Evolutionary conservation across 2,113 vertebrate genomes (phyloP), one percentile per base, ranked within the genome.

Genomic region (Phrynosoma blainvillii): DNA sequence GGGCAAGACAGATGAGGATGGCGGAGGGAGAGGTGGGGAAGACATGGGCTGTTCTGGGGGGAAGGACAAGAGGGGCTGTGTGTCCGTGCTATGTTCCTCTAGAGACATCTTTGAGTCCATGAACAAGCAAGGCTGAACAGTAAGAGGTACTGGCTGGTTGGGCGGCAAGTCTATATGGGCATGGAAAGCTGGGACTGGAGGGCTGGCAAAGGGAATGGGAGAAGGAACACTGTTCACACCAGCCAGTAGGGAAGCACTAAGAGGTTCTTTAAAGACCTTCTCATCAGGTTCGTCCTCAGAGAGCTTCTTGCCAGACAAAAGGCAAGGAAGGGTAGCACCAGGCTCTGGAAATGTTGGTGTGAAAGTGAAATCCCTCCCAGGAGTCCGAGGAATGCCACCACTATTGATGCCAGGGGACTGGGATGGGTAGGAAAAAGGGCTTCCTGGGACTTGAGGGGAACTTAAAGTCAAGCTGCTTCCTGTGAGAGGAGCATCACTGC

Each of bases 311-410:
- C 95, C 92, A 25, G 96, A 42, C 21, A 96, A 93, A 81, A 97
- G 95, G 74, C 96, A 96, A 90, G 97, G 91, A 89, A 97, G 89
- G 77, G 97, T 96, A 54, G 97, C 97, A 40, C 97, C 88, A 84
- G 98, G 95, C 93, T 99, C 99, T 0, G 98, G 98, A 96, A 99
- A 99, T 92, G 98, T 98, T 13, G 98, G 98, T 0, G 98, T 97
- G 95, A 99, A 99, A 90, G 95, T 98, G 93, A 99, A 97, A 95
- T 99, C 98, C 95, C 98, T 97, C 88, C 99, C 99, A 12, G 99
- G 99, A 36, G 99, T 99, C 92, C 98, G 97, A 54, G 99, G 99
- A 85, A 99, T 97, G 90, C 98, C 98, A 21, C 98, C 98, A 21
- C 97, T 98, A 79, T 97, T 97, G 89, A 98, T 94, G 87, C 98